Evolutionary conservation across 2,113 vertebrate genomes (phyloP).

Genomic region (Atherinomorus stipes): DNA sequence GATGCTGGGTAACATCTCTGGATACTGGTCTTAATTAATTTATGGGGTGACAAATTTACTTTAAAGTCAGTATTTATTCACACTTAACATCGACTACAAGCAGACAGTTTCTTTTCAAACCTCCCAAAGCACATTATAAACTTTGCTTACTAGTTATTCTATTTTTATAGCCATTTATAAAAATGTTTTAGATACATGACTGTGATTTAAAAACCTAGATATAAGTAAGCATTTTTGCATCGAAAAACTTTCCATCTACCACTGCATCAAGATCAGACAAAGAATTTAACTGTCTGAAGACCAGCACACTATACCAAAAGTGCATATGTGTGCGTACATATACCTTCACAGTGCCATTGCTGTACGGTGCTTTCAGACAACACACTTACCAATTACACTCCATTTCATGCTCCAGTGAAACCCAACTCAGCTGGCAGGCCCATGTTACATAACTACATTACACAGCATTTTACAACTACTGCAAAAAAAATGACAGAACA

Average conservation of each 20-base stretch:
- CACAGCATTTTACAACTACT: constrained; percentile 64
- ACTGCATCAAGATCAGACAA: constrained; percentile 1
- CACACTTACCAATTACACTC: constrained; percentile 71
- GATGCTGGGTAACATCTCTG: background rate
- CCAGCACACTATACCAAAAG: constrained; percentile 14
- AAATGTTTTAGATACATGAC: too few relatives aligned
- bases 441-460: constrained; percentile 67
- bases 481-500: constrained; percentile 16
- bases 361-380: constrained; percentile 56
- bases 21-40: background rate
- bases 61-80: background rate
- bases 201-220: too few relatives aligned
- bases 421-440: constrained; percentile 47
- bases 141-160: too few relatives aligned
- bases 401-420: constrained; percentile 70
- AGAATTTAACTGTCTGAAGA: constrained; percentile 20
- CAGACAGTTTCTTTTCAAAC: too few relatives aligned
- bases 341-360: constrained; percentile 48
- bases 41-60: background rate
- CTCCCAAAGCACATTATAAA: too few relatives aligned
- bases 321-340: background rate
- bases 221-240: background rate
- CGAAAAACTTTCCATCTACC: background rate
- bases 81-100: too few relatives aligned
- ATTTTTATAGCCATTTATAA: too few relatives aligned